A percentile compares a stretch with the other conserved stretches of the same genome.
These are phyloP conservation scores for Aselliscus stoliczkanus DNA, from an alignment of 2,797 vertebrate genomes.

Conservation along the genomic window DNA sequence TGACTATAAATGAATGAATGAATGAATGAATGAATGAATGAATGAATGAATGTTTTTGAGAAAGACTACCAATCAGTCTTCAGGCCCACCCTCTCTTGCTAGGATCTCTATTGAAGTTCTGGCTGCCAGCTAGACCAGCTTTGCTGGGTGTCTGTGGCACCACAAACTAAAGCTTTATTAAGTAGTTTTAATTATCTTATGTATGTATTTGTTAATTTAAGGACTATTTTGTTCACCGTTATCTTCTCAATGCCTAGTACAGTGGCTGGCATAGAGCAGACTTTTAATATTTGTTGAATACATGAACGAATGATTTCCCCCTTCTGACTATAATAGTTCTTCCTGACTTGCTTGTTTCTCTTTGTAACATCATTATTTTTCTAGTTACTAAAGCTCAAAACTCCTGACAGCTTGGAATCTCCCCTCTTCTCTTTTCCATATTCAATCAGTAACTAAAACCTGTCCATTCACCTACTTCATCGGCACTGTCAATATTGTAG, in stretches of 20 bases:
- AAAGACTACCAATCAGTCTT: not conserved
- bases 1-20: not conserved
- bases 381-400: not conserved
- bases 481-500: not conserved
- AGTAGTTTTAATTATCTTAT: not conserved
- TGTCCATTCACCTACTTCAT: not conserved
- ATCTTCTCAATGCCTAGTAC: not conserved
- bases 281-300: not conserved
- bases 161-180: not conserved
- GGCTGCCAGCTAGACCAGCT: not conserved
- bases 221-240: not conserved
- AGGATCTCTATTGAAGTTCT: not conserved
- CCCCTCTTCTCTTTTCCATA: not conserved
- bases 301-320: not conserved
- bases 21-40: not conserved
- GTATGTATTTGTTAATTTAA: not conserved
- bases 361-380: slow-evolving; percentile 6
- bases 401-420: not conserved
- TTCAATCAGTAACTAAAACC: not conserved
- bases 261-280: not conserved
- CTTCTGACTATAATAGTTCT: not conserved
- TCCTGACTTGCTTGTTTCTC: not conserved
- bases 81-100: not conserved
- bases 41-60: not conserved
- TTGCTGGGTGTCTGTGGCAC: not conserved